Percentiles rank a stretch among this genome's conserved stretches.
These are phyloP conservation scores for Gastracanthus pulcherrimus DNA, from an alignment of 2,888 invertebrate species.

Conservation along the genomic window DNA sequence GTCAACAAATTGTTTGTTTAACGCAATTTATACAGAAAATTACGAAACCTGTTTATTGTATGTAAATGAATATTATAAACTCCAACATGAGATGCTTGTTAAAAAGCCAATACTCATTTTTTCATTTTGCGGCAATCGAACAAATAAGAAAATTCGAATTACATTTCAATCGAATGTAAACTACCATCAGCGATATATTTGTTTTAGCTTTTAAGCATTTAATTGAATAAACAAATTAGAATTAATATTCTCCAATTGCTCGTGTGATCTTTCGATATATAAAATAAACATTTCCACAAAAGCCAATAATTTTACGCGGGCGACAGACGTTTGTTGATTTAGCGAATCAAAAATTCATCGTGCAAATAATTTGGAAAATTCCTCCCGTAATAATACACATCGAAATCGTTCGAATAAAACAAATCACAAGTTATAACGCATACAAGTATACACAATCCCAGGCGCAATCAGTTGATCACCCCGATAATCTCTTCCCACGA, in stretches of 20 bases:
- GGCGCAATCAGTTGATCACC: too few species aligned
- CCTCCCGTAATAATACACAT: too few species aligned
- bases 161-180: not conserved
- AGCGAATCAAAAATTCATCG: not conserved
- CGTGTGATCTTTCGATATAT: not conserved
- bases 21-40: not conserved
- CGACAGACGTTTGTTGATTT: too few species aligned
- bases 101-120: too few species aligned
- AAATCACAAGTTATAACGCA: too few species aligned
- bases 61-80: too few species aligned
- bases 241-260: too few species aligned
- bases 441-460: not conserved
- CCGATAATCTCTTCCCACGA: too few species aligned
- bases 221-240: conserved; percentile 1
- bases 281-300: conserved; percentile 7
- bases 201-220: not conserved
- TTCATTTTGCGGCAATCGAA: not conserved
- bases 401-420: too few species aligned
- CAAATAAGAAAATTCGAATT: not conserved
- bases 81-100: too few species aligned
- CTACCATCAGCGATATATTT: not conserved
- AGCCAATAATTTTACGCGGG: not conserved
- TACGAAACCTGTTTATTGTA: not conserved
- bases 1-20: not conserved
- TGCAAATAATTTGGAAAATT: not conserved